Conservation (phyloP, 1,140 invertebrate species). For the Drepana arcuata region DNA sequence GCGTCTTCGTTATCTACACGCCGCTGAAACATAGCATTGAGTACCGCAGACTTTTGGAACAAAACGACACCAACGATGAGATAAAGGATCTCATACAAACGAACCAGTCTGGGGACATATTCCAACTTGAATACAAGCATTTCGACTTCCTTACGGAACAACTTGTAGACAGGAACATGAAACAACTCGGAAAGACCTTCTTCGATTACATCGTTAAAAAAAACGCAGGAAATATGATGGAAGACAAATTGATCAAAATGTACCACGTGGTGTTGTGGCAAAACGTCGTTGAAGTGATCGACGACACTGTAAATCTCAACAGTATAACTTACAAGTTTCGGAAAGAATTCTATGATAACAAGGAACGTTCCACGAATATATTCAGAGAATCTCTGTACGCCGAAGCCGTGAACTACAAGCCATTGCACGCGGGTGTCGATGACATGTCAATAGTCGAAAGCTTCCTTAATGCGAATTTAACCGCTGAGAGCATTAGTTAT, state of each 20-base stretch:
- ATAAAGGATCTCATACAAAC: slow-evolving; percentile 2
- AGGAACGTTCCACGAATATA: not conserved
- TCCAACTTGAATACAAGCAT: not conserved
- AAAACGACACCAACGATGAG: not conserved
- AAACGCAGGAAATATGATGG: not conserved
- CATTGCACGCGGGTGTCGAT: not conserved
- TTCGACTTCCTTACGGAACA: slow-evolving; percentile 3
- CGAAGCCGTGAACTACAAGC: slow-evolving; percentile 3
- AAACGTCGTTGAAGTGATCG: slow-evolving; percentile 2
- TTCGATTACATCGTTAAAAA: not conserved
- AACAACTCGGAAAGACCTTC: not conserved
- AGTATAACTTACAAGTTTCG: slow-evolving; percentile 1
- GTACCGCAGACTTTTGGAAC: not conserved
- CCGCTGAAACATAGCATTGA: not conserved
- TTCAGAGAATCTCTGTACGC: slow-evolving; percentile 1
- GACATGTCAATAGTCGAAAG: not conserved
- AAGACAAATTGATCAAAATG: slow-evolving; percentile 1
- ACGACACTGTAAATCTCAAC: not conserved
- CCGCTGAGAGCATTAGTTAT: not conserved
- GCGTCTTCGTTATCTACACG: slow-evolving; percentile 9
- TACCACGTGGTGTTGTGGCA: slow-evolving; percentile 6
- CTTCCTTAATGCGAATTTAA: not conserved
- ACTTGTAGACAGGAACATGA: not conserved
- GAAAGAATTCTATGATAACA: slow-evolving; percentile 4
- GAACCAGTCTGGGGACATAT: not conserved